Percentiles rank a stretch among this genome's conserved stretches.
Conservation (phyloP, 2,888 invertebrate species). For the Drosophila testacea region DNA sequence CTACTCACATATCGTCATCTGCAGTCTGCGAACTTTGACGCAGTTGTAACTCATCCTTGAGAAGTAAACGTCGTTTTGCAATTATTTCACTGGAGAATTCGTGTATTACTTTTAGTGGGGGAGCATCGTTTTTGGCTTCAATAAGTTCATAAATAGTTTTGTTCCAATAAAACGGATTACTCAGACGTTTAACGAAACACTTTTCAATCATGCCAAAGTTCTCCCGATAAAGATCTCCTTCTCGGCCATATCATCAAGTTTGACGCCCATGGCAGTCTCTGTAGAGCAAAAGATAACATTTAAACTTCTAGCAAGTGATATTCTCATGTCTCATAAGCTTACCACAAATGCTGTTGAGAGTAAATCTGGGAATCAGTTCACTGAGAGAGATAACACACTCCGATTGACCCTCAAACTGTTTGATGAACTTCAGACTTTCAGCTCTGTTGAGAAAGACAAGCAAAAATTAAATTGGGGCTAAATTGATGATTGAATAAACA, state of each 20-base stretch:
- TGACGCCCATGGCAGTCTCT: slow-evolving; percentile 20
- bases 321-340: slow-evolving; percentile 1
- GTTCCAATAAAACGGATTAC: slow-evolving; percentile 3
- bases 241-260: slow-evolving; percentile 16
- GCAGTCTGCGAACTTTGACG: background rate
- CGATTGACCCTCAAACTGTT: slow-evolving; percentile 46
- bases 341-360: slow-evolving; percentile 81
- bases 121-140: slow-evolving; percentile 1
- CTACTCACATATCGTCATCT: slow-evolving; percentile 55
- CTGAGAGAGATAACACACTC: slow-evolving; percentile 58
- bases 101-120: background rate
- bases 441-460: slow-evolving; percentile 43
- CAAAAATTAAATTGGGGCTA: too few species aligned
- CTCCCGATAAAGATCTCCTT: slow-evolving; percentile 11
- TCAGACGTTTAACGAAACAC: slow-evolving; percentile 1
- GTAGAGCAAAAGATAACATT: background rate
- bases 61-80: background rate
- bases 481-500: too few species aligned
- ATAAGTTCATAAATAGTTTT: background rate
- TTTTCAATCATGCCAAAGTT: slow-evolving; percentile 14
- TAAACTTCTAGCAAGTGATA: background rate
- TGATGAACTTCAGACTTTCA: slow-evolving; percentile 77
- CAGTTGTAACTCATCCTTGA: background rate
- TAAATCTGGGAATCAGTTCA: slow-evolving; percentile 77
- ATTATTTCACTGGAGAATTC: slow-evolving; percentile 13